Evolutionary conservation across 1,140 invertebrate genomes (phyloP).

Genomic region (Goniozus legneri): DNA sequence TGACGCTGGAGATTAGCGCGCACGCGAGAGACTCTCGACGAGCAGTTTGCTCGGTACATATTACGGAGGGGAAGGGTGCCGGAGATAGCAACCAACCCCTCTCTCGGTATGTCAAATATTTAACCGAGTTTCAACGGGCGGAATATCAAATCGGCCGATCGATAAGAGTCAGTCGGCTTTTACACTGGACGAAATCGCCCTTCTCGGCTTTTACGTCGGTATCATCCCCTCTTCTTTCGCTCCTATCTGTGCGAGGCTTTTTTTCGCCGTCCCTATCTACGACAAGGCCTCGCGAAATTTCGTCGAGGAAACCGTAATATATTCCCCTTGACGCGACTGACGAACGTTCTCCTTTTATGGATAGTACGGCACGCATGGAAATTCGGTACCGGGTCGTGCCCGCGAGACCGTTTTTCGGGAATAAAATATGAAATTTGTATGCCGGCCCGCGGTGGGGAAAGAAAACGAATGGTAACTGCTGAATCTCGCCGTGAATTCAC

Average conservation of each 20-base stretch:
- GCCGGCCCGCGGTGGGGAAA: too few species aligned
- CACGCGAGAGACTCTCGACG: too few species aligned
- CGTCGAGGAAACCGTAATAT: too few species aligned
- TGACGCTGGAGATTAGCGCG: constrained; percentile 36
- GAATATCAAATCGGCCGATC: constrained; percentile 35
- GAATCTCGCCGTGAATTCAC: too few species aligned
- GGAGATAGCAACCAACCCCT: constrained; percentile 23
- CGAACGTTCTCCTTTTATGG: too few species aligned
- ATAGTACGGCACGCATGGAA: too few species aligned
- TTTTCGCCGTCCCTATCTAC: constrained; percentile 14
- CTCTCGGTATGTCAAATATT: constrained; percentile 35
- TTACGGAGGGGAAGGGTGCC: too few species aligned
- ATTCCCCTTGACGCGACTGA: not conserved
- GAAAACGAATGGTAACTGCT: too few species aligned
- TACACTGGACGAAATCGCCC: not conserved
- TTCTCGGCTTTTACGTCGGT: not conserved
- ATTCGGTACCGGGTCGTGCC: too few species aligned
- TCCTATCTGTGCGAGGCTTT: constrained; percentile 15
- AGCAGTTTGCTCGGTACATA: constrained; percentile 36
- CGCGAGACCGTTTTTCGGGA: too few species aligned
- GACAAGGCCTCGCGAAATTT: too few species aligned
- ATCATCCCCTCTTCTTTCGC: constrained; percentile 2
- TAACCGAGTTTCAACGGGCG: constrained; percentile 36
- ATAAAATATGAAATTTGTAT: too few species aligned
- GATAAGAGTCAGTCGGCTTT: constrained; percentile 27